Conservation (phyloP, 2,888 invertebrate genomes). For the Liopterus haemorrhoidalis region DNA sequence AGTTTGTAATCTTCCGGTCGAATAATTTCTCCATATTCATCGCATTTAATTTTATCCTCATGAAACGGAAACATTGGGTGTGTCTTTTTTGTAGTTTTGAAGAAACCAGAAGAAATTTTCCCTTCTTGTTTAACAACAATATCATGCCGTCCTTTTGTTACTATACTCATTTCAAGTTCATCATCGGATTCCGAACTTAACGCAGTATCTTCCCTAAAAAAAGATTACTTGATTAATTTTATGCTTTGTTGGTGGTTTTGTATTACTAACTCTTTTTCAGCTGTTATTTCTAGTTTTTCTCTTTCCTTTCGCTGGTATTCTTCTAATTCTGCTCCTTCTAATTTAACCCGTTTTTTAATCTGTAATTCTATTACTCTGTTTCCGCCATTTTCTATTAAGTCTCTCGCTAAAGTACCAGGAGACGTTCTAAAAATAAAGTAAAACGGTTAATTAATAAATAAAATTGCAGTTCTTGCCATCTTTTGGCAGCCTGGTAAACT, state of each 20-base stretch:
- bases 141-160: constrained; percentile 76
- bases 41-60: constrained; percentile 85
- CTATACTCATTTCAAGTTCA: constrained; percentile 78
- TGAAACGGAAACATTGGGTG: constrained; percentile 95
- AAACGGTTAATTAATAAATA: constrained; percentile 8
- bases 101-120: constrained; percentile 60
- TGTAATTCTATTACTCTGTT: constrained; percentile 66
- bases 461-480: too few relatives aligned
- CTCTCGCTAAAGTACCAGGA: constrained; percentile 73
- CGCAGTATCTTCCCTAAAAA: constrained; percentile 59
- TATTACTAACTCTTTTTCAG: constrained; percentile 39
- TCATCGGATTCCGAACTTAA: constrained; percentile 77
- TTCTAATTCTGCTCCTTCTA: constrained; percentile 74
- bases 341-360: constrained; percentile 61
- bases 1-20: constrained; percentile 87
- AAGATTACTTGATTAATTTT: constrained; percentile 4
- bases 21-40: constrained; percentile 96
- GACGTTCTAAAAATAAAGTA: constrained; percentile 56
- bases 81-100: constrained; percentile 83
- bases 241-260: background rate
- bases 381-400: constrained; percentile 70
- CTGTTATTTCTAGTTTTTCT: constrained; percentile 42
- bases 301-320: constrained; percentile 65
- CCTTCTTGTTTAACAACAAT: constrained; percentile 75
- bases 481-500: too few relatives aligned